Conservation (phyloP, 2,797 vertebrate genomes). For the Rhinogobio ventralis region DNA sequence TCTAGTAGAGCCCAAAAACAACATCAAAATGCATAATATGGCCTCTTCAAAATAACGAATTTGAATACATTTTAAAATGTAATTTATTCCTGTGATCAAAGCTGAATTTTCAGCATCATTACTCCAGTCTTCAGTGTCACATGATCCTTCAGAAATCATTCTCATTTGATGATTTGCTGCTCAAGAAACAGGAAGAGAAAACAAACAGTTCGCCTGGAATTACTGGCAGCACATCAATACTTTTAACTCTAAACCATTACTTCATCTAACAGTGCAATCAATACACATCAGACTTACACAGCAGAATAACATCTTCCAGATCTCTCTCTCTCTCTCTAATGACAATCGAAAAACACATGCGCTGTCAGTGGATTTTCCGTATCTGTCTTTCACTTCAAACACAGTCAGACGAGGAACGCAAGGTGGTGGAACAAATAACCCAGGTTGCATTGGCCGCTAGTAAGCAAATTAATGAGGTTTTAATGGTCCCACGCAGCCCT, state of each 20-base stretch:
- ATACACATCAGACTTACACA: not conserved
- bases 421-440: slow-evolving; percentile 21
- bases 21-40: not conserved
- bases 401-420: not conserved
- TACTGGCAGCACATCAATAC: not conserved
- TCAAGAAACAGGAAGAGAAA: not conserved
- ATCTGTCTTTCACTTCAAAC: slow-evolving; percentile 37
- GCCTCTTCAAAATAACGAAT: not conserved
- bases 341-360: slow-evolving; percentile 7
- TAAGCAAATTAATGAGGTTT: slow-evolving; percentile 48
- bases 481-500: slow-evolving; percentile 24
- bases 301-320: not conserved
- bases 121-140: not conserved
- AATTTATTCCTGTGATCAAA: not conserved
- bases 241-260: not conserved
- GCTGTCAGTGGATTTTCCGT: not conserved
- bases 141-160: not conserved
- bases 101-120: not conserved
- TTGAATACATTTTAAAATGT: not conserved
- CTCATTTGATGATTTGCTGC: not conserved
- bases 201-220: not conserved
- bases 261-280: not conserved
- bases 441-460: slow-evolving; percentile 16
- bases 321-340: not conserved
- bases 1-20: not conserved